phyloP scores from a whole-genome alignment of 1,140 invertebrate species.

The Thereuonema tuberculata region DNA sequence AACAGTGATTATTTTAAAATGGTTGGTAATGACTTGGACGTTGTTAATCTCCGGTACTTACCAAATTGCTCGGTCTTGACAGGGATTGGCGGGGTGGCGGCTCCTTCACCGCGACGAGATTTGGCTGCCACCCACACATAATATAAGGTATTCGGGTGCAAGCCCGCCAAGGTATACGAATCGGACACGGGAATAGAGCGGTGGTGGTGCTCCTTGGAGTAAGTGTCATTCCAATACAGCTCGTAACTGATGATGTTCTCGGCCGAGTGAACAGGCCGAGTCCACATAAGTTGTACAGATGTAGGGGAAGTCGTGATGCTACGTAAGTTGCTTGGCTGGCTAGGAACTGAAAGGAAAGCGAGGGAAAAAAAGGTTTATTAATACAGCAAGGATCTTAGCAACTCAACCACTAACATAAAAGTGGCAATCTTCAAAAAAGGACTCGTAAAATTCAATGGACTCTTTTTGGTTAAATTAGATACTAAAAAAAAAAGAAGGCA shows the following conservation, averaged over 20 bases:
- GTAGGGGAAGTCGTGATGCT: conserved; percentile 53
- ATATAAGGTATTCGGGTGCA: conserved; percentile 91
- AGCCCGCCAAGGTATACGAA: conserved; percentile 64
- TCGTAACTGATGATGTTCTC: conserved; percentile 90
- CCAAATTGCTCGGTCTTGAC: conserved; percentile 92
- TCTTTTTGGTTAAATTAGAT: too few species aligned
- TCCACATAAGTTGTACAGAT: conserved; percentile 75
- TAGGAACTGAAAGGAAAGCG: conserved; percentile 64
- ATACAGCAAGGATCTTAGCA: too few species aligned
- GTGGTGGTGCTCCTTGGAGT: conserved; percentile 57
- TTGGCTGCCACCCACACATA: conserved; percentile 89
- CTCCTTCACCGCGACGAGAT: conserved; percentile 81
- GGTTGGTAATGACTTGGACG: too few species aligned
- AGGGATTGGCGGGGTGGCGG: conserved; percentile 82
- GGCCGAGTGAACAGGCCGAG: conserved; percentile 69
- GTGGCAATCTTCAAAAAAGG: conserved; percentile 1
- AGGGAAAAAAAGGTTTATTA: too few species aligned
- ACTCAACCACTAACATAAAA: too few species aligned
- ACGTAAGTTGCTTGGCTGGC: conserved; percentile 73
- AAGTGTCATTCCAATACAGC: conserved; percentile 95
- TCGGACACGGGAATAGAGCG: conserved; percentile 61
- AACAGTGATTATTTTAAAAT: too few species aligned
- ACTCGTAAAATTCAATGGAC: too few species aligned
- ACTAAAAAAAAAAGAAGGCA: too few species aligned
- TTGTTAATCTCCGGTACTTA: too few species aligned